A percentile compares a stretch with the other conserved stretches of the same genome.
These are phyloP conservation scores for Papilio machaon DNA, from an alignment of 1,140 invertebrate species.

Conservation along the genomic window DNA sequence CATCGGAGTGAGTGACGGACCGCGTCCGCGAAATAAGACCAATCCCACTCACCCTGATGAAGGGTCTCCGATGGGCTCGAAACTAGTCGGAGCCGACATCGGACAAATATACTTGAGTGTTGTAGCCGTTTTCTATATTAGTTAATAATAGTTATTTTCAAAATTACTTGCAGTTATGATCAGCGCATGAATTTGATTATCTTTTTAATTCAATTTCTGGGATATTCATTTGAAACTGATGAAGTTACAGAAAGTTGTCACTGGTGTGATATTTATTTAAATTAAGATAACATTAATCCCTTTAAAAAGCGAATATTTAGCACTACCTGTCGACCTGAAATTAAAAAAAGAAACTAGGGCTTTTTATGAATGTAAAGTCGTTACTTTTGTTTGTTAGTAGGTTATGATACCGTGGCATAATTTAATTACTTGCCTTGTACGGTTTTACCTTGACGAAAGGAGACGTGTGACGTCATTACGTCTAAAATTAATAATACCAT, in stretches of 20 bases:
- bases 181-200: too few relatives aligned
- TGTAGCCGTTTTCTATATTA: too few relatives aligned
- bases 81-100: too few relatives aligned
- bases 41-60: too few relatives aligned
- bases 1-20: too few relatives aligned
- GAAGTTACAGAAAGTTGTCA: not conserved
- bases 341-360: not conserved
- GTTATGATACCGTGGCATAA: not conserved
- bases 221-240: not conserved
- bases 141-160: not conserved
- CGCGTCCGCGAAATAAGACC: too few relatives aligned
- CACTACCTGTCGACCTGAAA: not conserved
- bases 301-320: not conserved
- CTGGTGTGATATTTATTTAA: not conserved
- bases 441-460: constrained; percentile 8
- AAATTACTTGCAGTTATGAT: too few relatives aligned
- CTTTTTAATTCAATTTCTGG: too few relatives aligned
- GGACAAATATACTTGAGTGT: too few relatives aligned
- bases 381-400: constrained; percentile 7
- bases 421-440: constrained; percentile 24
- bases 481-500: not conserved
- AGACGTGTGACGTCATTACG: constrained; percentile 19
- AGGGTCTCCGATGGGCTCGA: too few relatives aligned
- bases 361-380: constrained; percentile 5
- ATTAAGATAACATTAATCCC: not conserved